Percentiles rank a stretch among this genome's conserved stretches.
These are phyloP conservation scores for Lacanobia wlatinum DNA, from an alignment of 2,888 invertebrate species.

Conservation along the genomic window DNA sequence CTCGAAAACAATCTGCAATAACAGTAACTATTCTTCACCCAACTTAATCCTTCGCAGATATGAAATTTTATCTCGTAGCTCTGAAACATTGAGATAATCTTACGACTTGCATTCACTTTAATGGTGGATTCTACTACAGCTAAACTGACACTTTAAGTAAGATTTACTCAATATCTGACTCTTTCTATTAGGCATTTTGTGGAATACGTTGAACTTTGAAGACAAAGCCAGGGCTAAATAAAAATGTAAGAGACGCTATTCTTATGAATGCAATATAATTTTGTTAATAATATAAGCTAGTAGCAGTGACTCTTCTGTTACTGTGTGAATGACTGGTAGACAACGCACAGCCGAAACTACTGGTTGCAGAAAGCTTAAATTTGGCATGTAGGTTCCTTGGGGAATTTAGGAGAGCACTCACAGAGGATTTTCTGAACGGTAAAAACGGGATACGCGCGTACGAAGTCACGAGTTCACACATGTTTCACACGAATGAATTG, in stretches of 20 bases:
- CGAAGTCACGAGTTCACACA: too few relatives aligned
- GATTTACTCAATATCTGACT: constrained; percentile 9
- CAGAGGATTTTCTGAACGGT: too few relatives aligned
- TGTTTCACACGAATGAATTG: too few relatives aligned
- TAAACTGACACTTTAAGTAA: constrained; percentile 22
- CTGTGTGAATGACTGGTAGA: too few relatives aligned
- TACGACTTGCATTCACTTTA: constrained; percentile 33
- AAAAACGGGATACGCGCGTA: too few relatives aligned
- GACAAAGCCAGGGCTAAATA: neutral
- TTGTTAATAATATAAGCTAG: too few relatives aligned
- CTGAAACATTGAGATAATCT: constrained; percentile 42
- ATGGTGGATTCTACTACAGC: constrained; percentile 11
- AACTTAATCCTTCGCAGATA: constrained; percentile 36
- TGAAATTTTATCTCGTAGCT: constrained; percentile 43
- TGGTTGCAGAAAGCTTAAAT: too few relatives aligned
- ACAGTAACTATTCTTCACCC: constrained; percentile 28
- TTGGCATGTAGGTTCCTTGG: too few relatives aligned
- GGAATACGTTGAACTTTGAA: constrained; percentile 8
- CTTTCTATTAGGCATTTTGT: constrained; percentile 1
- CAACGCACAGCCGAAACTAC: too few relatives aligned
- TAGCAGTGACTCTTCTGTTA: too few relatives aligned
- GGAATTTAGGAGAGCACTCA: too few relatives aligned
- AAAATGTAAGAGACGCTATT: neutral
- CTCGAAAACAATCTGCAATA: constrained; percentile 24
- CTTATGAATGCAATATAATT: too few relatives aligned